Base-by-base conservation (phyloP, 2,888 invertebrate species). In the Chymomyza procnemis region DNA sequence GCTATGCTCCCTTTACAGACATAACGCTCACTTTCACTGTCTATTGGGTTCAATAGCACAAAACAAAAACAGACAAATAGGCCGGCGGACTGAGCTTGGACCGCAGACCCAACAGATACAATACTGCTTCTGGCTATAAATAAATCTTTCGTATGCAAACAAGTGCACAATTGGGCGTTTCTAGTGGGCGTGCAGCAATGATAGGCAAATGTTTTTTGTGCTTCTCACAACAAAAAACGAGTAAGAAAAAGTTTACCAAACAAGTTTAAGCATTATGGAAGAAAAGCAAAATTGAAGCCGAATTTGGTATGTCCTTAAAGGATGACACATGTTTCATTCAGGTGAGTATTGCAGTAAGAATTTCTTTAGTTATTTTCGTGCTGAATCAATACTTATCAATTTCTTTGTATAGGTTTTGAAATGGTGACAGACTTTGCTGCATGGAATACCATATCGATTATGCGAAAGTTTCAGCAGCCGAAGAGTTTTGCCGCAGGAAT, bases 41-140 rank as follows among this genome's bases (percentile, higher is more conserved):
- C 69, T 68, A 74, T 76, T 76, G 86, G 81, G 83, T 84, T 85
- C 83, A 84, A 84, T 84, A 84, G 81, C 83, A 83, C 83, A 78
- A 69, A 66, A 71, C 66, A 69, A 60, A 81, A 81, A 85, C 82
- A 85, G 82, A 85, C 75, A 74, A 78, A 75, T 84, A 78, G 79
- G 69, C 73, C 73, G 73, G 61, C 48, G 64, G 48, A 64, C 73
- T 52, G 4, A 46, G 62, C 62, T 62, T 54, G 48, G 30, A 56
- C 60, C 30, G 19, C 61, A 41, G 34, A 12, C 30, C 58, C 67
- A 46, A n/a, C n/a, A n/a, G n/a, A n/a, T n/a, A n/a, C n/a, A n/a
- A n/a, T n/a, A n/a, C n/a, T n/a, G 47, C 59, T 12, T 9, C 54
- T 16, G 18, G 61, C 78, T 83, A 78, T 78, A 85, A 83, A 83